Base-by-base conservation (phyloP, 1,140 invertebrate genomes). In the Drosophila mauritiana region DNA sequence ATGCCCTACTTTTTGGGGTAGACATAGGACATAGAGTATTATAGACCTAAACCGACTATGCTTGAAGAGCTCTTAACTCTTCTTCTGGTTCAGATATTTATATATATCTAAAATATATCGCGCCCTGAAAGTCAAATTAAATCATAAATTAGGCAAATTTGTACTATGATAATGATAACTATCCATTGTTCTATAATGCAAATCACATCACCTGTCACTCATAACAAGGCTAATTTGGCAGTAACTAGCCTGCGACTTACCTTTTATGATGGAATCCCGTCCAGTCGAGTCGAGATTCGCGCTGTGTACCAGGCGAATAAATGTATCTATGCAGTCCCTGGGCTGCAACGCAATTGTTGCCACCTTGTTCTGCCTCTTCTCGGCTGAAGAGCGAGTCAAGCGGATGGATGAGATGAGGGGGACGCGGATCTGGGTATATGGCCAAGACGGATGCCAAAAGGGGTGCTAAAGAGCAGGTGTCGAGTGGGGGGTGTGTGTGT, bases 301-400 rank as follows among this genome's bases (percentile, higher is more conserved):
- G 0, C 2, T 10, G 10, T 36, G 11, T 20, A 11, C 22, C 15
- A 10, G 15, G 37, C 11, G 25, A 48, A 48, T 55, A 17, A 45
- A 37, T 37, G 39, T 69, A 31, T 69, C 67, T 69, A 57, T 57
- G 67, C 52, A 49, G 45, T 72, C 68, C 68, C 57, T 70, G 20
- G 65, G 27, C 22, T 82, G 70, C 80, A 79, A 59, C 81, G 77
- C 73, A 77, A 80, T 85, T 80, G 81, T 73, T 84, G 81, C 81
- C 81, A 84, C 81, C 72, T 83, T 80, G 72, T 70, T 83, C 63
- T 72, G 45, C 65, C 54, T 73, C 63, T 46, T 55, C 37, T 31
- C 31, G 8, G 61, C 59, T 40, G 70, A 63, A 64, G 46, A 49
- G 51, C 57, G 70, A 53, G 68, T 73, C 39, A 22, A 52, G 56